phyloP scores from a whole-genome alignment of 1,140 invertebrate genomes.

The Zaprionus capensis region DNA sequence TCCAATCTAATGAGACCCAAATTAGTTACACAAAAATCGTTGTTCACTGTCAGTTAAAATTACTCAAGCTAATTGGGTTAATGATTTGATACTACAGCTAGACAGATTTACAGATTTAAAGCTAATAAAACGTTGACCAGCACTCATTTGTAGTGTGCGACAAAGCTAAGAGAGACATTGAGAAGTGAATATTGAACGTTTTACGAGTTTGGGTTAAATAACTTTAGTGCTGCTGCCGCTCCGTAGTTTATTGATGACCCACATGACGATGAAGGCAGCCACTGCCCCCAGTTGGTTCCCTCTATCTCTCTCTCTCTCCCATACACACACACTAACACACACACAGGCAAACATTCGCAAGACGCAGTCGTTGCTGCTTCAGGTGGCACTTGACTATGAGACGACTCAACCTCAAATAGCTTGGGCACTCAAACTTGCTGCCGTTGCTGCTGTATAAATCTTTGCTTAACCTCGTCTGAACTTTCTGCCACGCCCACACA shows the following conservation, averaged over 20 bases:
- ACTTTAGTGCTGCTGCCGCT: slow-evolving; percentile 13
- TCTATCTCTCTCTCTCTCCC: background rate
- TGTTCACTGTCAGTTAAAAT: background rate
- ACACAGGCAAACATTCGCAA: background rate
- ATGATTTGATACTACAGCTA: background rate
- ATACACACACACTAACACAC: slow-evolving; percentile 20
- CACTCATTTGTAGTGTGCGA: slow-evolving; percentile 1
- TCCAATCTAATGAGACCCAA: background rate
- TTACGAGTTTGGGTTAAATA: slow-evolving; percentile 17
- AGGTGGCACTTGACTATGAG: slow-evolving; percentile 57
- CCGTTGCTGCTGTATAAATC: slow-evolving; percentile 45
- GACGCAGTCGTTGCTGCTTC: slow-evolving; percentile 41
- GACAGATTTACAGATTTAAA: background rate
- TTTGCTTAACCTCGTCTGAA: slow-evolving; percentile 66
- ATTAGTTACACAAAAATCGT: background rate
- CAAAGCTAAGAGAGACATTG: background rate
- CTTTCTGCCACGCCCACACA: slow-evolving; percentile 39
- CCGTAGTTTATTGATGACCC: slow-evolving; percentile 58
- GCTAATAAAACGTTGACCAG: slow-evolving; percentile 6
- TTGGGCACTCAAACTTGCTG: slow-evolving; percentile 44
- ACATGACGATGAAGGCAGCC: slow-evolving; percentile 55
- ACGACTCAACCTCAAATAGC: slow-evolving; percentile 53
- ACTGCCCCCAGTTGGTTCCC: background rate
- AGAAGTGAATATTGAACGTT: slow-evolving; percentile 33
- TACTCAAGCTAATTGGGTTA: slow-evolving; percentile 1